Evolutionary conservation across 2,113 vertebrate genomes (phyloP).

Genomic region (Genyomyrus donnyi): DNA sequence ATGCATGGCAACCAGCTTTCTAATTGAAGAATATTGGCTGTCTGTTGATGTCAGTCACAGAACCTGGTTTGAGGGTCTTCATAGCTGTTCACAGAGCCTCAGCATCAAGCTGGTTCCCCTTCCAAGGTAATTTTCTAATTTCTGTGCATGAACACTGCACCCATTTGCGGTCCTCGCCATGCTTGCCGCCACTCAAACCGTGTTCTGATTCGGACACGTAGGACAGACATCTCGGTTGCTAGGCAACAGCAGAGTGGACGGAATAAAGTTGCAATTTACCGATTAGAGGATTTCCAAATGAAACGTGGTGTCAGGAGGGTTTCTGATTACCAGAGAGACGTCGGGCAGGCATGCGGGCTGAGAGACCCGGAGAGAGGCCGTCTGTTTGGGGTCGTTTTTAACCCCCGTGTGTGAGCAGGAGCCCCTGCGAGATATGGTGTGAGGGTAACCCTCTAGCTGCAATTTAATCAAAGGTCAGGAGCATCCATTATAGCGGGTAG

Average conservation of each 20-base stretch:
- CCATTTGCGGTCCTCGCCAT: not conserved
- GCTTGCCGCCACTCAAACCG: not conserved
- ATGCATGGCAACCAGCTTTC: not conserved
- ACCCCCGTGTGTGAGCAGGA: not conserved
- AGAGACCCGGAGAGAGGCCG: not conserved
- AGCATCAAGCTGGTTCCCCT: not conserved
- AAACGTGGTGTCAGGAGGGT: conserved; percentile 51
- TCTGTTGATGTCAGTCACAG: not conserved
- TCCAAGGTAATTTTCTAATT: not conserved
- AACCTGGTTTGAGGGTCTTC: not conserved
- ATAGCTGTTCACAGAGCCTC: not conserved
- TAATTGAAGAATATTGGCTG: not conserved
- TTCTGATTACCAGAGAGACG: conserved; percentile 25
- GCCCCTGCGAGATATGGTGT: not conserved
- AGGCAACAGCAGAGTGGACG: conserved; percentile 61
- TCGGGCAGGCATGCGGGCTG: not conserved
- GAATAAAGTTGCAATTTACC: conserved; percentile 55
- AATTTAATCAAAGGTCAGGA: conserved; percentile 8
- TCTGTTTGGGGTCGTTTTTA: not conserved
- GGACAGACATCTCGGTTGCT: conserved; percentile 45
- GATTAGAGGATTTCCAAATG: conserved; percentile 59
- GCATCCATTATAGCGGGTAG: not conserved
- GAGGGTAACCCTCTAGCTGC: not conserved
- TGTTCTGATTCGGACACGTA: conserved; percentile 22
- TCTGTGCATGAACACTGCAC: not conserved